Percentiles rank a stretch among this genome's conserved stretches.
These are phyloP conservation scores for Trichoplusia ni DNA, from an alignment of 1,140 invertebrate species.

Conservation along the genomic window DNA sequence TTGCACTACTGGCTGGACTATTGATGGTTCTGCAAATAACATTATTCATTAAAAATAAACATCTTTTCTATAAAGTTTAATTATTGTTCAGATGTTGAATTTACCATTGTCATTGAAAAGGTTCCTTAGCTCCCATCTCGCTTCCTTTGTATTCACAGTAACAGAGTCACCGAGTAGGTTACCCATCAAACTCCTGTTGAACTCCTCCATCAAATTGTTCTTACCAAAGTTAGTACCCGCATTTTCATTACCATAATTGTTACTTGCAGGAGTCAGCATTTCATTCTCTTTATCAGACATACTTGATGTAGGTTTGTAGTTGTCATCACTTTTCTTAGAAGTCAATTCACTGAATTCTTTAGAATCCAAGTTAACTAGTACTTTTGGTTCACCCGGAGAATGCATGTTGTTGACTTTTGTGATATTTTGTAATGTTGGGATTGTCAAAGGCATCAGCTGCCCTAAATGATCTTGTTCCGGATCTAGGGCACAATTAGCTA, in stretches of 20 bases:
- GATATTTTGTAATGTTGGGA: slow-evolving; percentile 72
- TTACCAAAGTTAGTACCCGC: slow-evolving; percentile 54
- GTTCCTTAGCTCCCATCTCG: slow-evolving; percentile 75
- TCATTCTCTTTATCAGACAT: slow-evolving; percentile 66
- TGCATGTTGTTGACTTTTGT: slow-evolving; percentile 76
- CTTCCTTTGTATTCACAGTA: slow-evolving; percentile 85
- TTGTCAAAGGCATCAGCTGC: slow-evolving; percentile 69
- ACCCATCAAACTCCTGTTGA: slow-evolving; percentile 77
- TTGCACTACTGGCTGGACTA: slow-evolving; percentile 71
- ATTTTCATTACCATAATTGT: slow-evolving; percentile 53
- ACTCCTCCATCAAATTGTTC: slow-evolving; percentile 78
- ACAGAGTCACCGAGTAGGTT: slow-evolving; percentile 78
- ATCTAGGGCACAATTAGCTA: slow-evolving; percentile 77
- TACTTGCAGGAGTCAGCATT: slow-evolving; percentile 41
- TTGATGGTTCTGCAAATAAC: slow-evolving; percentile 63
- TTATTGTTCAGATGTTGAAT: too few species aligned
- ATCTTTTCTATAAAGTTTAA: too few species aligned
- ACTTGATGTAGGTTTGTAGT: slow-evolving; percentile 41
- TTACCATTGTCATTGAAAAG: slow-evolving; percentile 78
- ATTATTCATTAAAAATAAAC: slow-evolving; percentile 8
- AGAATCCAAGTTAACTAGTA: slow-evolving; percentile 73
- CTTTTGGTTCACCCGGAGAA: slow-evolving; percentile 74
- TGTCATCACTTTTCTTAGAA: slow-evolving; percentile 64
- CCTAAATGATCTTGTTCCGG: slow-evolving; percentile 73
- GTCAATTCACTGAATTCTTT: slow-evolving; percentile 74